Percentiles rank a stretch among this genome's conserved stretches.
Evolutionary conservation across 1,140 invertebrate species (phyloP).

Genomic region (Rhagoletis zephyria): DNA sequence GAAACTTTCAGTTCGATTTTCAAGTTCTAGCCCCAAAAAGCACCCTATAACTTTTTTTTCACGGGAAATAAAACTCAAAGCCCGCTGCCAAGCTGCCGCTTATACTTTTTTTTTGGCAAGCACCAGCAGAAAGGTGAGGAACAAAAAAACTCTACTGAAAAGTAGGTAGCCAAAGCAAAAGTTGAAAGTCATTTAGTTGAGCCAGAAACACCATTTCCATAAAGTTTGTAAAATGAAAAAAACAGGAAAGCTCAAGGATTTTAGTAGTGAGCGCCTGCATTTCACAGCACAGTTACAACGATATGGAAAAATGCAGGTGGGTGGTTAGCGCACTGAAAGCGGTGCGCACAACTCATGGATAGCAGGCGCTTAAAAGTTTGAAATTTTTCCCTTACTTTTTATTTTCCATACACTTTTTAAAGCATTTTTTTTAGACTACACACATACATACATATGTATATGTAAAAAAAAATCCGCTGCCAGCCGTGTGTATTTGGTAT

Average conservation of each 20-base stretch:
- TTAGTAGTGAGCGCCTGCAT: not conserved
- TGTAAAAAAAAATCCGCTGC: not conserved
- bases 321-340: not conserved
- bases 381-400: not conserved
- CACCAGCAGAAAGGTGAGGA: not conserved
- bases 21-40: too few species aligned
- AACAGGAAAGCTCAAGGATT: not conserved
- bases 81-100: slow-evolving; percentile 10
- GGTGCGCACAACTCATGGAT: not conserved
- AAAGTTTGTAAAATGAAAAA: slow-evolving; percentile 29
- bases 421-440: not conserved
- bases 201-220: slow-evolving; percentile 3
- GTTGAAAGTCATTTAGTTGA: not conserved
- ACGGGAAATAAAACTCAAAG: slow-evolving; percentile 40
- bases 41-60: too few species aligned
- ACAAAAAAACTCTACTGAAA: not conserved
- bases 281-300: not conserved
- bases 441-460: too few species aligned
- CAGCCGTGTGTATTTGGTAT: not conserved
- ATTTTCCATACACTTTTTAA: not conserved
- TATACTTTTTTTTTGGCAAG: slow-evolving; percentile 18
- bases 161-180: not conserved
- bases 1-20: too few species aligned
- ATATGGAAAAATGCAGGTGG: not conserved
- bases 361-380: slow-evolving; percentile 29